phyloP scores from a whole-genome alignment of 1,140 invertebrate species.

The Aphaenogaster rudis region DNA sequence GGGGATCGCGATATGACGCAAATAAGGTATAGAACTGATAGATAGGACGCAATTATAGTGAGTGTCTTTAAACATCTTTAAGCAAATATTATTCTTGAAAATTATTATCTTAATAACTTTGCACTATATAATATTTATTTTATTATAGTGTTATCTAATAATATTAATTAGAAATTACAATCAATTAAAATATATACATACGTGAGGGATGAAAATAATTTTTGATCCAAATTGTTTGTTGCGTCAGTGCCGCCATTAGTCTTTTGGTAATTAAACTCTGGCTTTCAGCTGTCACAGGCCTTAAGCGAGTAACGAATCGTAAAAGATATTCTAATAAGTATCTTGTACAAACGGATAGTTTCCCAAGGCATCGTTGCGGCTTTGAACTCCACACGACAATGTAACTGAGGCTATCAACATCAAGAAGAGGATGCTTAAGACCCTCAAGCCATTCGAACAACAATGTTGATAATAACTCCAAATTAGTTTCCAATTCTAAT shows the following conservation, averaged over 20 bases:
- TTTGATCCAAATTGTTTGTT: slow-evolving; percentile 89
- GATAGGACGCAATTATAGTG: background rate
- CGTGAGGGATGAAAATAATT: slow-evolving; percentile 87
- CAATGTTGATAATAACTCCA: slow-evolving; percentile 89
- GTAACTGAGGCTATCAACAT: slow-evolving; percentile 90
- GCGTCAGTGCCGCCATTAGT: slow-evolving; percentile 89
- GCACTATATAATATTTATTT: background rate
- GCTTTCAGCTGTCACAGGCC: slow-evolving; percentile 88
- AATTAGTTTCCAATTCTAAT: slow-evolving; percentile 90
- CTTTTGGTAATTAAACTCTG: slow-evolving; percentile 89
- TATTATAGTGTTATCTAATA: background rate
- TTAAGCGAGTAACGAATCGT: slow-evolving; percentile 90
- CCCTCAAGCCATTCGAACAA: slow-evolving; percentile 92
- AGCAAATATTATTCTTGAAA: slow-evolving; percentile 29
- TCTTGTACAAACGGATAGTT: slow-evolving; percentile 89
- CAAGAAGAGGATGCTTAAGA: slow-evolving; percentile 90
- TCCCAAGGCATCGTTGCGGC: slow-evolving; percentile 89
- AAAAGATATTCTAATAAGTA: slow-evolving; percentile 92
- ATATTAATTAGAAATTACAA: background rate
- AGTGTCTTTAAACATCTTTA: slow-evolving; percentile 22
- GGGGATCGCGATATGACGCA: slow-evolving; percentile 40
- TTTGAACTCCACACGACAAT: slow-evolving; percentile 89
- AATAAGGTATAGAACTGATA: slow-evolving; percentile 23
- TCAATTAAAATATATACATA: slow-evolving; percentile 69
- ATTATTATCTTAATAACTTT: background rate